These are phyloP conservation scores for Mormyrops attenuatus DNA, from an alignment of 2,797 vertebrate genomes.

Conservation along the genomic window DNA sequence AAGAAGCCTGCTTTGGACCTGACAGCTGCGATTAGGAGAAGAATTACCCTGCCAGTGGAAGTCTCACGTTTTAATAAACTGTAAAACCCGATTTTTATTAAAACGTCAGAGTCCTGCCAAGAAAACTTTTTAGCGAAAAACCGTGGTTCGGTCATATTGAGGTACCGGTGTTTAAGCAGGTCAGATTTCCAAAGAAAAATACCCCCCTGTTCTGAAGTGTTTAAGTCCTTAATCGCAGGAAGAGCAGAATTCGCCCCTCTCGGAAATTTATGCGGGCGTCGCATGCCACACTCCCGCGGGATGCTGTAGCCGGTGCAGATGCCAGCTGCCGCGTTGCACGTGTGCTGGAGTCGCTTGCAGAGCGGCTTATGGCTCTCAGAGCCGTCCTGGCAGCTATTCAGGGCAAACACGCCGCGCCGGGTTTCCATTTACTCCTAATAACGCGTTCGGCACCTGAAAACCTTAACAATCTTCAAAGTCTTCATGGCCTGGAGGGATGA, in stretches of 20 bases:
- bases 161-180: neutral
- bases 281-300: neutral
- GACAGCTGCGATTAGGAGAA: slow-evolving; percentile 3
- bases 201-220: neutral
- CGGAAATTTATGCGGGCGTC: neutral
- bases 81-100: slow-evolving; percentile 8
- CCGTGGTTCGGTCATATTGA: neutral
- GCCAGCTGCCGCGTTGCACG: neutral
- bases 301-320: neutral
- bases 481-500: neutral
- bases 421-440: slow-evolving; percentile 1
- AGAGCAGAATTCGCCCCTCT: neutral
- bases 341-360: neutral
- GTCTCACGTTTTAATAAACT: slow-evolving; percentile 11
- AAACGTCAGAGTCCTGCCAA: neutral
- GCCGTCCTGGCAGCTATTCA: neutral
- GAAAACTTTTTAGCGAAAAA: neutral
- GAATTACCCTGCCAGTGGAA: slow-evolving; percentile 5
- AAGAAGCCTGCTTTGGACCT: neutral
- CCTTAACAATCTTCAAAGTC: neutral
- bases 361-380: neutral
- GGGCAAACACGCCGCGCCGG: neutral
- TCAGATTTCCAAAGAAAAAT: neutral
- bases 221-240: slow-evolving; percentile 9
- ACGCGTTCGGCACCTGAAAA: neutral